A percentile compares a stretch with the other conserved stretches of the same genome.
Evolutionary conservation across 2,113 vertebrate genomes (phyloP).

Genomic region (Salvelinus namaycush): DNA sequence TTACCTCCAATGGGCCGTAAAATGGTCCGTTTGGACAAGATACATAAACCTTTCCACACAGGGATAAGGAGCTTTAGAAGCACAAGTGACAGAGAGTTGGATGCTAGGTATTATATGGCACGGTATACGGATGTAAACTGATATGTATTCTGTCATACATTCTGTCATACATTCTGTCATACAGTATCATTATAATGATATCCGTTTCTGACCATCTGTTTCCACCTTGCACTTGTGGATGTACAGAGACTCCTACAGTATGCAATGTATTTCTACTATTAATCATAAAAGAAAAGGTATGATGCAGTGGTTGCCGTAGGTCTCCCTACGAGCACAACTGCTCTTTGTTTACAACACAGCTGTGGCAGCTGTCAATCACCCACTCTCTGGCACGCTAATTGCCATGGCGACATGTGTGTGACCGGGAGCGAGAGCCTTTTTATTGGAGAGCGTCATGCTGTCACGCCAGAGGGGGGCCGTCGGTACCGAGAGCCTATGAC

Average conservation of each 20-base stretch:
- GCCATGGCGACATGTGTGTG: conserved; percentile 55
- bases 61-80: not conserved
- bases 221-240: not conserved
- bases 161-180: too few species aligned
- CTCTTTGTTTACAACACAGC: conserved; percentile 43
- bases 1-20: conserved; percentile 15
- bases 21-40: conserved; percentile 1
- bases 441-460: conserved; percentile 42
- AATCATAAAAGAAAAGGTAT: not conserved
- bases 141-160: too few species aligned
- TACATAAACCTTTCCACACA: conserved; percentile 1
- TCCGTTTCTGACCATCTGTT: not conserved
- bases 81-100: not conserved
- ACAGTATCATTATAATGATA: too few species aligned
- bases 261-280: not conserved
- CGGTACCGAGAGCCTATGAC: conserved; percentile 31
- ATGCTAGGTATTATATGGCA: not conserved
- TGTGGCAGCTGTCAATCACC: conserved; percentile 63
- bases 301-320: conserved; percentile 6
- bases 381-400: conserved; percentile 53
- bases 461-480: conserved; percentile 29
- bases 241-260: not conserved
- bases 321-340: not conserved
- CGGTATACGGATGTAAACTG: too few species aligned
- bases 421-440: conserved; percentile 50